phyloP scores from a whole-genome alignment of 2,797 vertebrate species.

The Sebastes cheni region DNA sequence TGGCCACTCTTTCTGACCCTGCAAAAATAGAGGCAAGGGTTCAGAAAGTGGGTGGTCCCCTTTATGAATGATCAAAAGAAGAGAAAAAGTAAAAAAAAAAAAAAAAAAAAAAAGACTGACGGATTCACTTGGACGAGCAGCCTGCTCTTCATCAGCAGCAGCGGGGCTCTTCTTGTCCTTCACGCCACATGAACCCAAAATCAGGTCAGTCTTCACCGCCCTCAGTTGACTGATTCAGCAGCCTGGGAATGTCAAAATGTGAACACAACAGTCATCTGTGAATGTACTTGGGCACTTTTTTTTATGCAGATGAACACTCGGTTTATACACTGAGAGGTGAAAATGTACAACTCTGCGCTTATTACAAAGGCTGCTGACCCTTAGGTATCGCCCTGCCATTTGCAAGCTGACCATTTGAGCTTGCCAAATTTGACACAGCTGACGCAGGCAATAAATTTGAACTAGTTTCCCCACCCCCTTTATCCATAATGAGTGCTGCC shows the following conservation, averaged over 20 bases:
- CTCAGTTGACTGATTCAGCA: constrained; percentile 8
- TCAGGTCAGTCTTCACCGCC: constrained; percentile 30
- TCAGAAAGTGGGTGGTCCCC: constrained; percentile 83
- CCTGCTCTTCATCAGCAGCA: constrained; percentile 18
- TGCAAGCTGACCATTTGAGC: constrained; percentile 87
- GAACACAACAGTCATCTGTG: constrained; percentile 2
- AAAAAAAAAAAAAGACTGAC: constrained; percentile 8
- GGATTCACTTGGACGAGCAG: constrained; percentile 36
- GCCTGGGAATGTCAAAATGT: constrained; percentile 24
- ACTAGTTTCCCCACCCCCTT: constrained; percentile 81
- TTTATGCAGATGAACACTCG: neutral
- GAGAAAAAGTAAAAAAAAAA: constrained; percentile 14
- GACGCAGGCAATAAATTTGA: constrained; percentile 87
- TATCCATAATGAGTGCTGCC: constrained; percentile 75
- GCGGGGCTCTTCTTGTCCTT: constrained; percentile 22
- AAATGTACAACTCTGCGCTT: constrained; percentile 66
- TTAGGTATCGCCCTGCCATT: constrained; percentile 81
- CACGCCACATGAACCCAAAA: neutral
- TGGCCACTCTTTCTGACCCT: constrained; percentile 83
- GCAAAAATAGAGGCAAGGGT: constrained; percentile 80
- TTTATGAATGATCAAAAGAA: constrained; percentile 66
- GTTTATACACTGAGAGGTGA: neutral
- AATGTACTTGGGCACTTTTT: constrained; percentile 5
- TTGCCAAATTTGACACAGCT: constrained; percentile 87
- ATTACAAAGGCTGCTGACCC: constrained; percentile 75